Evolutionary conservation across 2,888 invertebrate genomes (phyloP), one percentile per base, ranked within the genome.

Genomic region (Phaedon cochleariae): DNA sequence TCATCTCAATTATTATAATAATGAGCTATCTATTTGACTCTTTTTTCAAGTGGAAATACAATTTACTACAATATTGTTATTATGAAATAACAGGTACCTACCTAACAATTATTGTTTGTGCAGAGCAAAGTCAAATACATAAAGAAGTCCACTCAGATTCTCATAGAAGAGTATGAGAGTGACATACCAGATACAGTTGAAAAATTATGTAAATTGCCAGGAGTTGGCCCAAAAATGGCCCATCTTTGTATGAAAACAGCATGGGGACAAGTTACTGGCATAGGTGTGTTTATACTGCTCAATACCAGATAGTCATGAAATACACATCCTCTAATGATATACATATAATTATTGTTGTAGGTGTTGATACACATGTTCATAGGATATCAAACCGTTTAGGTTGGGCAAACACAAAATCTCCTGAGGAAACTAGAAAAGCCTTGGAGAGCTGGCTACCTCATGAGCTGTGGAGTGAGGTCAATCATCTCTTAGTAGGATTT

Each of bases 141-240:
- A 21, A 96, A 97, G 83, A 91, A 90, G 79, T 91, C 96, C 0
- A 88, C 94, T 3, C 85, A 89, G 76, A 93, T 95, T 26, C 83
- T 98, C 5, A 87, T 91, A 68, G 90, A 93, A 1, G 85, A 93
- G 67, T 97, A 94, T 79, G 85, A 90, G 62, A 86, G 91, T 55
- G 98, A 98, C 77, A 97, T 99, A 79, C 99, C 98, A 0, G 87
- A 90, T 57, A 92, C 91, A 2, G 87, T 93, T 0, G 89, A 93
- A 71, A 92, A 90, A 60, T 85, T 99, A 0, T 93, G 96, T 77
- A 89, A 91, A 69, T 85, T 99, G n/a, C 94, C 95, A 3, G 98
- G 98, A 0, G 96, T 98, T 20, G 98, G 98, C 0, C 97, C 97
- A 0, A 99, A 98, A 86, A 99, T 99, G 97, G 97, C 96, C 0